Base-by-base conservation (phyloP, 2,797 vertebrate species). In the Bovichtus diacanthus region DNA sequence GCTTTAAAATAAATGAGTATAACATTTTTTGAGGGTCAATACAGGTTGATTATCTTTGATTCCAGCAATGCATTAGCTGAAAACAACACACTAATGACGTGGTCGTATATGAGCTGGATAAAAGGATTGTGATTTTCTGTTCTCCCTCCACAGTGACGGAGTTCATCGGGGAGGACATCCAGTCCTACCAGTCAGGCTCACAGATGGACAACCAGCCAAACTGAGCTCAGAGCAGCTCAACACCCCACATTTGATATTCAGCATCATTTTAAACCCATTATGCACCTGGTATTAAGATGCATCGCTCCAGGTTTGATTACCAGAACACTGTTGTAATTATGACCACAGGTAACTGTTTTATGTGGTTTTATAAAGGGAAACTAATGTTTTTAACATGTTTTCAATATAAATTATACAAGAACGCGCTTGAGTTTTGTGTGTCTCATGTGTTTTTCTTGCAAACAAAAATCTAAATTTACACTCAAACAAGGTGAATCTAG, bases 91-190 rank as follows among this genome's bases (percentile, higher is more conserved):
- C 11, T 15, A 13, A 1, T 43, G n/a, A 29, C n/a, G 12, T 0
- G 41, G 12, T 11, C 6, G 34, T 49, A 2, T 21, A 10, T 34
- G 29, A 46, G 16, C 16, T 56, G 31, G 7, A 49, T 46, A 0
- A 43, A 65, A 13, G 18, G 53, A 19, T 66, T 31, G 23, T 23
- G 29, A 71, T 53, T 72, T 15, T 72, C 7, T 81, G 44, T 59
- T 70, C 51, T 82, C 44, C 82, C 81, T 80, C 71, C 56, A 49
- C 92, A 98, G 97, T 98, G 88, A 96, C 95, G 62, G 97, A 98
- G 93, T 97, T 97, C 90, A 98, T 98, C 29, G 97, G 96, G 25
- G 96, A 97, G 88, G 96, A 97, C 90, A 95, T 97, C 90, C 95
- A 94, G 79, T 95, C 95, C 21, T 97, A 96, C 88, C 95, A 96